Conservation (phyloP, 1,140 invertebrate genomes). For the Meloidogyne chitwoodi region DNA sequence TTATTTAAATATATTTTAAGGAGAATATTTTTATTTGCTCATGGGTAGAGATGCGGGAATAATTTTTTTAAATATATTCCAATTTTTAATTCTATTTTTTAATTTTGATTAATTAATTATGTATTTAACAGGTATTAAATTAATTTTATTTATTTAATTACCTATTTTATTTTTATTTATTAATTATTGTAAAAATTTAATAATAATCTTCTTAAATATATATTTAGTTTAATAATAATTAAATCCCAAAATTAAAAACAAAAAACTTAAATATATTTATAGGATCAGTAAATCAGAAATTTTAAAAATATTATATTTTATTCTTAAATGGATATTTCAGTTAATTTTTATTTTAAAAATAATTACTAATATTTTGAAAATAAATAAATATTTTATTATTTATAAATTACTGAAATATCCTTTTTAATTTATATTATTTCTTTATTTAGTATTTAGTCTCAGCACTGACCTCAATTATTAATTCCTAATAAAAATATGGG, state of each 20-base stretch:
- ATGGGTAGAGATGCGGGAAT: no score
- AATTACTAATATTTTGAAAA: neutral
- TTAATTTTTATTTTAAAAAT: neutral
- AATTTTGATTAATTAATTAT: no score
- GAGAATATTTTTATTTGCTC: neutral
- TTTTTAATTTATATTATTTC: neutral
- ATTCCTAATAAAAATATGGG: neutral
- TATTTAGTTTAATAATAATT: no score
- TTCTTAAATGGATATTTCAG: neutral
- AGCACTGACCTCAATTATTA: neutral
- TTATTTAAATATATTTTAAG: neutral
- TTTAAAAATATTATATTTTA: neutral
- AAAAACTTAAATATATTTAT: neutral
- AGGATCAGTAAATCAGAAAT: no score
- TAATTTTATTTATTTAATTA: no score
- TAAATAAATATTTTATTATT: no score
- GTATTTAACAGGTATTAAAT: no score
- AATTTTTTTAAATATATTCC: no score
- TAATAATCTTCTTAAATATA: no score
- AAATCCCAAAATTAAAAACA: neutral
- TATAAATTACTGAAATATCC: neutral
- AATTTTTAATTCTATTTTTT: no score
- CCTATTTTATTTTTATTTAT: no score
- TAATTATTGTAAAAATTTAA: no score
- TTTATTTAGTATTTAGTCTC: neutral